Evolutionary conservation across 2,888 invertebrate species (phyloP).

Genomic region (Polylopha cassiicola): DNA sequence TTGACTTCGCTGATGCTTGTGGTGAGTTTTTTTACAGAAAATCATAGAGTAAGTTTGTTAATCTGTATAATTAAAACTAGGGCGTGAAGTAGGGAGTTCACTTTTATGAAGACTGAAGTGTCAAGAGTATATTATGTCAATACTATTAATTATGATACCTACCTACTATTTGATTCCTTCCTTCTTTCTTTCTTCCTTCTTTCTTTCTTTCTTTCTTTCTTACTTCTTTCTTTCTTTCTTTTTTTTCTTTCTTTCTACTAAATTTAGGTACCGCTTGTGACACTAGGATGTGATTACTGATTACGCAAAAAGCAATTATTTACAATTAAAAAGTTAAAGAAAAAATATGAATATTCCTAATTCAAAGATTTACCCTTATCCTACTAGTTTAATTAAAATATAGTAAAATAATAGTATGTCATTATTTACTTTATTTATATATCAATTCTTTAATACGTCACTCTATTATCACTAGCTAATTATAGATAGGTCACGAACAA

Average conservation of each 20-base stretch:
- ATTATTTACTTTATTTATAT: too few species aligned
- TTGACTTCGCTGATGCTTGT: conserved; percentile 74
- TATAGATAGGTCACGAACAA: conserved; percentile 11
- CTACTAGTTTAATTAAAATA: too few species aligned
- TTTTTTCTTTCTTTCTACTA: background rate
- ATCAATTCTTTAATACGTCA: background rate
- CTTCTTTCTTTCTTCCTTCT: too few species aligned
- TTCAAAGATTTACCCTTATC: too few species aligned
- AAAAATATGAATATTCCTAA: background rate
- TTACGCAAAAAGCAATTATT: background rate
- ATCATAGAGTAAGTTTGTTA: too few species aligned
- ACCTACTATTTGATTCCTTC: too few species aligned
- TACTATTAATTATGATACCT: too few species aligned
- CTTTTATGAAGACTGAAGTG: too few species aligned
- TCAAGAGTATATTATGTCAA: too few species aligned
- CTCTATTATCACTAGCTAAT: conserved; percentile 3
- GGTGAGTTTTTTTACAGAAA: conserved; percentile 45
- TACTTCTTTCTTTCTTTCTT: background rate
- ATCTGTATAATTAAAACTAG: too few species aligned
- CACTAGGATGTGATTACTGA: background rate
- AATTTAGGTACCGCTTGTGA: background rate
- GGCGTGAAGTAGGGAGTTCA: too few species aligned
- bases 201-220: background rate
- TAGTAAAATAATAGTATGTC: too few species aligned
- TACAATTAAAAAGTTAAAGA: background rate